Conservation (phyloP, 2,888 invertebrate species). For the Cataglyphis altisquamis region DNA sequence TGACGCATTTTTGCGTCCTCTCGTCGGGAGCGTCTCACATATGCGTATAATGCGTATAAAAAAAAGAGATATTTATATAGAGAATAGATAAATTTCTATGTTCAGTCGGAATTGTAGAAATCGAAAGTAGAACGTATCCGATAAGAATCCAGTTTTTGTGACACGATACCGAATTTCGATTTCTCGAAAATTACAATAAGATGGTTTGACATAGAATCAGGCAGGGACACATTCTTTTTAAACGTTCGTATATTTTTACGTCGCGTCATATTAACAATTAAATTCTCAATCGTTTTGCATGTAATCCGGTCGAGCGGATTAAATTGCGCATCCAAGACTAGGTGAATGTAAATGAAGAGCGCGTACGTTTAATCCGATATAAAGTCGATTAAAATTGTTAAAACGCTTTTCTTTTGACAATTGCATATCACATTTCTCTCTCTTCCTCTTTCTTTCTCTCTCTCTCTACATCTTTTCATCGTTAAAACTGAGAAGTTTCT, state of each 20-base stretch:
- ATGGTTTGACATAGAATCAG: neutral
- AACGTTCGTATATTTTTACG: neutral
- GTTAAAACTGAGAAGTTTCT: constrained; percentile 19
- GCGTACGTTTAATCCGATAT: neutral
- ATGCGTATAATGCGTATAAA: neutral
- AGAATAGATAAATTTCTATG: neutral
- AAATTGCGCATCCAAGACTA: neutral
- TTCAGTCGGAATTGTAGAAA: neutral
- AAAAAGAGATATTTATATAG: neutral
- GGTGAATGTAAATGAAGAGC: constrained; percentile 3
- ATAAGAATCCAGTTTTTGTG: neutral
- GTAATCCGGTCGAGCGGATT: neutral
- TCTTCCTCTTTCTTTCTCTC: neutral
- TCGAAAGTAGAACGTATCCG: neutral
- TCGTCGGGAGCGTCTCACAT: constrained; percentile 25
- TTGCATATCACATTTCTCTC: neutral
- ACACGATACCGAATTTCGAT: neutral
- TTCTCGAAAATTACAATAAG: neutral
- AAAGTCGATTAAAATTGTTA: constrained; percentile 20
- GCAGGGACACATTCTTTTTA: neutral
- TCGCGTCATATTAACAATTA: neutral
- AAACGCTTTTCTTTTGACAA: neutral
- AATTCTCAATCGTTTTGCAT: neutral
- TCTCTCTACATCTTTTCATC: constrained; percentile 4
- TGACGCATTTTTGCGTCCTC: constrained; percentile 54